Evolutionary conservation across 1,140 invertebrate genomes (phyloP).

Genomic region (Berghia stephanieae): DNA sequence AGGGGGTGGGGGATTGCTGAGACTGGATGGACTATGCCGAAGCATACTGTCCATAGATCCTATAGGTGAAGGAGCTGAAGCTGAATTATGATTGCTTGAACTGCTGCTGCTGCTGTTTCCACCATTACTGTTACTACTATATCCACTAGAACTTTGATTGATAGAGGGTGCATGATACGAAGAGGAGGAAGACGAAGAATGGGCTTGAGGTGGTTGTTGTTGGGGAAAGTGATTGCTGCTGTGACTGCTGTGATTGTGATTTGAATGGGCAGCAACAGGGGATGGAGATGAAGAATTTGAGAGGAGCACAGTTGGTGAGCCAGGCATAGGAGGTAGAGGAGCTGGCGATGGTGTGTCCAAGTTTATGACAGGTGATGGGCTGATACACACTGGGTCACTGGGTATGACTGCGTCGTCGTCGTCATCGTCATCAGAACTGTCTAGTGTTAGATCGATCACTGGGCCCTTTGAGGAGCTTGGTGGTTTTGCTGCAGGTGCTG

Average conservation of each 20-base stretch:
- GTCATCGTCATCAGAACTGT: slow-evolving; percentile 60
- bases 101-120: no score
- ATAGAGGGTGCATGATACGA: slow-evolving; percentile 36
- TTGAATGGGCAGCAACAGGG: slow-evolving; percentile 41
- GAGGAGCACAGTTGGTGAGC: slow-evolving; percentile 21
- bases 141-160: no score
- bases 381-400: slow-evolving; percentile 39
- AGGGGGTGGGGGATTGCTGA: slow-evolving; percentile 30
- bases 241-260: not conserved
- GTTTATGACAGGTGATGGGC: slow-evolving; percentile 54
- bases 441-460: slow-evolving; percentile 59
- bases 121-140: no score
- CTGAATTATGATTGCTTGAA: no score
- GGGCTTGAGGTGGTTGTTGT: slow-evolving; percentile 14
- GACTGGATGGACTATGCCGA: no score
- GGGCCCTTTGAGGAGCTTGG: slow-evolving; percentile 23
- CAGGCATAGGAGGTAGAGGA: slow-evolving; percentile 39
- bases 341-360: slow-evolving; percentile 55
- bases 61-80: no score
- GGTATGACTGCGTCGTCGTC: slow-evolving; percentile 31
- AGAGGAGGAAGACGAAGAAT: slow-evolving; percentile 38
- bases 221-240: not conserved
- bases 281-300: slow-evolving; percentile 45
- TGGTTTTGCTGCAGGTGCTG: slow-evolving; percentile 10
- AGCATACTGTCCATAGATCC: no score